Evolutionary conservation across 2,113 vertebrate genomes (phyloP).

Genomic region (Cottus gobio): DNA sequence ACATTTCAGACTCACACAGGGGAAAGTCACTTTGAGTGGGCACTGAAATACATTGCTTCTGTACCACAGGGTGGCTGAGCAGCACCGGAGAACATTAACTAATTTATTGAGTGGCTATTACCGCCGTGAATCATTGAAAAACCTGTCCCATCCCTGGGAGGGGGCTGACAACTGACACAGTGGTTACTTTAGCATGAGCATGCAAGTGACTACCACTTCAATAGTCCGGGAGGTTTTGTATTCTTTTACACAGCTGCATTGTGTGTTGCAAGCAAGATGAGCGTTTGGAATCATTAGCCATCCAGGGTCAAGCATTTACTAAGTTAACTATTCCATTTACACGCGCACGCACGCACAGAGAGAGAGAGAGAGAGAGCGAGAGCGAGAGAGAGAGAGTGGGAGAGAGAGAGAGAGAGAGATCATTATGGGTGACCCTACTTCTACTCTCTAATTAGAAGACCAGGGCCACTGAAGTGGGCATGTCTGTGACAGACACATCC

Average conservation of each 20-base stretch:
- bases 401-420: too few relatives aligned
- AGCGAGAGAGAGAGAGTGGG: too few relatives aligned
- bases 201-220: not conserved
- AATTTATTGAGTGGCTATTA: slow-evolving; percentile 16
- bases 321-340: slow-evolving; percentile 49
- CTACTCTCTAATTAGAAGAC: not conserved
- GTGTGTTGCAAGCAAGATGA: not conserved
- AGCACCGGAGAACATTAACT: slow-evolving; percentile 49
- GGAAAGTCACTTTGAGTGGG: slow-evolving; percentile 19
- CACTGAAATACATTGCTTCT: slow-evolving; percentile 4
- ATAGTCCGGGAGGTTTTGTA: not conserved
- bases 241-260: not conserved
- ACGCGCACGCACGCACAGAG: too few relatives aligned
- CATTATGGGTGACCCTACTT: not conserved
- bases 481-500: not conserved
- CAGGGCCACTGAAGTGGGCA: not conserved
- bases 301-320: slow-evolving; percentile 30
- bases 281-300: slow-evolving; percentile 32
- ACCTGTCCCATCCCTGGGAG: slow-evolving; percentile 1
- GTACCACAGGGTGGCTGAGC: not conserved
- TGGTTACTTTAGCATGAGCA: not conserved
- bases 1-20: slow-evolving; percentile 25
- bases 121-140: slow-evolving; percentile 47
- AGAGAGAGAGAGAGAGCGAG: too few relatives aligned
- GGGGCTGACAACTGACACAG: not conserved